These are phyloP conservation scores for Psilopogon haemacephalus DNA, from an alignment of 2,113 vertebrate genomes.

Conservation along the genomic window DNA sequence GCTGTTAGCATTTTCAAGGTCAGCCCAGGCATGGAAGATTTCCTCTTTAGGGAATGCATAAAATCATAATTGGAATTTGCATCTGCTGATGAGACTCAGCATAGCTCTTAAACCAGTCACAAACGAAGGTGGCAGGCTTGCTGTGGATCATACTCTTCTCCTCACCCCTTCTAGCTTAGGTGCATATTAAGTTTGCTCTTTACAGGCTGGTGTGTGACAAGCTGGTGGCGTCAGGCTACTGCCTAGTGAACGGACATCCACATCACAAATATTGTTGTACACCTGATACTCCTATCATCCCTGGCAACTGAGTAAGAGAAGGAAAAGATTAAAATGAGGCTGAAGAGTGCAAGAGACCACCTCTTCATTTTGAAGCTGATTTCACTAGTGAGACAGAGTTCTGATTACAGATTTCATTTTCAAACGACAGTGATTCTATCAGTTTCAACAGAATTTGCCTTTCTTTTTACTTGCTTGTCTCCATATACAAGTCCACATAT, in stretches of 20 bases:
- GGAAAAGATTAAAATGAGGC: conserved; percentile 3
- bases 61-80: conserved; percentile 11
- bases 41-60: conserved; percentile 1
- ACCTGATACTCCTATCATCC: background rate
- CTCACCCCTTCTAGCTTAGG: background rate
- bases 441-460: background rate
- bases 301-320: background rate
- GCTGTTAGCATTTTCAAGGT: conserved; percentile 60
- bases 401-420: background rate
- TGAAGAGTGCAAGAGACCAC: background rate
- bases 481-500: accelerated
- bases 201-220: background rate
- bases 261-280: background rate
- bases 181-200: background rate
- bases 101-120: conserved; percentile 4
- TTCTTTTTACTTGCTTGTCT: background rate
- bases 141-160: background rate
- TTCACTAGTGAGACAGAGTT: background rate
- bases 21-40: conserved; percentile 14
- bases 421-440: background rate
- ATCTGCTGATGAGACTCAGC: conserved; percentile 5
- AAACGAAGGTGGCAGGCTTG: background rate
- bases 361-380: background rate
- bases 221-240: background rate
- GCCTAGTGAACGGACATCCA: conserved; percentile 27